Evolutionary conservation across 2,113 vertebrate genomes (phyloP), one percentile per base, ranked within the genome.

Genomic region (Cyprinodon brontotheroides): DNA sequence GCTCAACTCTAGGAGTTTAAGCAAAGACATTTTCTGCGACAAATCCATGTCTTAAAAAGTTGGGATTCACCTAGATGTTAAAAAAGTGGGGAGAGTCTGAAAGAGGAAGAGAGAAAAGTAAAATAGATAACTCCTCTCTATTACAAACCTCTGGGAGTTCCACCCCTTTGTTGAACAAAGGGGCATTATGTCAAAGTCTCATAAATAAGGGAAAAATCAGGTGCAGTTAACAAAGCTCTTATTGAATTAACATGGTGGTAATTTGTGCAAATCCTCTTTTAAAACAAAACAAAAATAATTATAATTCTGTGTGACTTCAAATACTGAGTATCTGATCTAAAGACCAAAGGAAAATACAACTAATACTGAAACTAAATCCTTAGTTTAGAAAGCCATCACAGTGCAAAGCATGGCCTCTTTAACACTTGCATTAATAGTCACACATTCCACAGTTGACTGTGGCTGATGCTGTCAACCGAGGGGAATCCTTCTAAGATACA

Each of bases 151-250:
- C 11, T 36, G 64, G 59, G 76, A 79, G n/a, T 64, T 70, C 41
- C 36, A 72, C 64, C 2, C 79, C 72, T 81, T 77, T 77, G 59
- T 82, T 84, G 65, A 73, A 59, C 61, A 2, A 77, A 47, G 61
- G 22, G 67, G n/a, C 64, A 72, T 22, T 3, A 3, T 45, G 65
- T 65, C 65, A 72, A 22, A 20, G 20, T 68, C 20, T 38, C 29
- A 47, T 43, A 39, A 60, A 70, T 1, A 43, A 4, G 5, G 57
- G 62, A 66, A 73, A 57, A 79, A 72, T 68, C 59, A 71, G 47
- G 62, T 17, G 65, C n/a, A 0, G 12, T 9, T 63, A 41, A 64
- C 53, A 77, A 63, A 72, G 29, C 5, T 59, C 38, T 45, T 15
- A 20, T 0, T 66, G 12, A 47, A 50, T 22, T 74, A 61, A 69